A percentile compares a stretch with the other conserved stretches of the same genome.
Evolutionary conservation across 2,888 invertebrate genomes (phyloP).

Genomic region (Steinernema hermaphroditum): DNA sequence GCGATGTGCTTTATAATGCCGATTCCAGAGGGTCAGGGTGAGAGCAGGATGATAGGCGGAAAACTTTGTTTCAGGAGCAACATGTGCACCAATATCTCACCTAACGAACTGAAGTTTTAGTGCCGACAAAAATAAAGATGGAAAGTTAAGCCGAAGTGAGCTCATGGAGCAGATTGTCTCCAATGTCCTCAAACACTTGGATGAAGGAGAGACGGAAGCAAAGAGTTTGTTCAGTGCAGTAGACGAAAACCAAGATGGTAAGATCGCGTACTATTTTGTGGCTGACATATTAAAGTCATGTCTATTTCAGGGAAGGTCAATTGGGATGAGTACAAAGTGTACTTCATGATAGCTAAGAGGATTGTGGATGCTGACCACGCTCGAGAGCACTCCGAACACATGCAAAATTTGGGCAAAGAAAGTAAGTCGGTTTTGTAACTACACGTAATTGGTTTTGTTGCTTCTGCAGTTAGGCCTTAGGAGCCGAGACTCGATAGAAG

Average conservation of each 20-base stretch:
- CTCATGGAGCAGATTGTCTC: slow-evolving; percentile 67
- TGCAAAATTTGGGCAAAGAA: slow-evolving; percentile 40
- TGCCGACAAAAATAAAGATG: slow-evolving; percentile 67
- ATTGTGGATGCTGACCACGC: slow-evolving; percentile 73
- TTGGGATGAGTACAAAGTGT: slow-evolving; percentile 81
- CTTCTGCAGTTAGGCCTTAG: no score
- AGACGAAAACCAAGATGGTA: slow-evolving; percentile 48
- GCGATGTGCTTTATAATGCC: no score
- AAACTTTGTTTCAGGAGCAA: no score
- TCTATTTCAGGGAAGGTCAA: slow-evolving; percentile 73
- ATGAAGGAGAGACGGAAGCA: slow-evolving; percentile 67
- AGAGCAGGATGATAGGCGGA: no score
- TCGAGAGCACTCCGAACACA: slow-evolving; percentile 39
- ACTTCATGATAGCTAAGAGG: slow-evolving; percentile 76
- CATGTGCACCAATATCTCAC: no score
- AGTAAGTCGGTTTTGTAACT: slow-evolving; percentile 36
- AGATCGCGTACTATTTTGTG: no score
- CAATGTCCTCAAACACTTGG: slow-evolving; percentile 68
- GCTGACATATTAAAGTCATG: no score
- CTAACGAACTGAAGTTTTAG: slow-evolving; percentile 50
- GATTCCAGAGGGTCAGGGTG: no score
- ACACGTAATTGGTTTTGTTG: no score
- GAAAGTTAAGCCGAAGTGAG: slow-evolving; percentile 64
- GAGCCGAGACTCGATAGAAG: no score
- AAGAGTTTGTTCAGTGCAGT: slow-evolving; percentile 44